Evolutionary conservation across 1,140 invertebrate genomes (phyloP).

Genomic region (Ips typographus): DNA sequence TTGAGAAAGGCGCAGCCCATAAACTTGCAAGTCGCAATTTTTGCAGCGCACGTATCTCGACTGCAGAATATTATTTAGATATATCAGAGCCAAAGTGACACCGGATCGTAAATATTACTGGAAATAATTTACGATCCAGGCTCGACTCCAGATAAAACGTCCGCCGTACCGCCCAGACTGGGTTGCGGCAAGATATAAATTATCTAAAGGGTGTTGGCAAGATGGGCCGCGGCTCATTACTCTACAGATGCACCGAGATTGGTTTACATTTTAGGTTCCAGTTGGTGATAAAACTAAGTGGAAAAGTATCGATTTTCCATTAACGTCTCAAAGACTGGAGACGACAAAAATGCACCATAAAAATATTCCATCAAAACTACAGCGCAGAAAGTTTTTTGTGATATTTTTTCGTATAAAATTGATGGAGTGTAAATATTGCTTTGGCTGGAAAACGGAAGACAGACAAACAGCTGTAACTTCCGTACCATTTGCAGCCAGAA

Average conservation of each 20-base stretch:
- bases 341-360: no score
- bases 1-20: conserved; percentile 12
- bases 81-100: conserved; percentile 43
- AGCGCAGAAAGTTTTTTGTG: no score
- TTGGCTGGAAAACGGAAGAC: neutral
- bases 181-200: conserved; percentile 28
- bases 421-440: conserved; percentile 18
- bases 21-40: conserved; percentile 21
- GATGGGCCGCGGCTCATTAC: conserved; percentile 12
- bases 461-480: no score
- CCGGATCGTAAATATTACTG: conserved; percentile 46
- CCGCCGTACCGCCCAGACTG: conserved; percentile 18
- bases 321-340: neutral
- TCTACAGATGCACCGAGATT: neutral
- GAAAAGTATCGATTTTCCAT: conserved; percentile 1
- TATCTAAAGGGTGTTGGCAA: conserved; percentile 20
- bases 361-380: no score
- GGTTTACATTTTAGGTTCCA: neutral
- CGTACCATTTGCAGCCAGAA: no score
- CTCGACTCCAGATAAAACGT: conserved; percentile 44
- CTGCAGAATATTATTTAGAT: conserved; percentile 42
- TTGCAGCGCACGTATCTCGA: conserved; percentile 34
- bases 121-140: conserved; percentile 47
- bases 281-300: neutral
- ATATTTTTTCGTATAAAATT: conserved; percentile 5